A percentile compares a stretch with the other conserved stretches of the same genome.
Evolutionary conservation across 2,888 invertebrate genomes (phyloP).

Genomic region (Netelia inedita): DNA sequence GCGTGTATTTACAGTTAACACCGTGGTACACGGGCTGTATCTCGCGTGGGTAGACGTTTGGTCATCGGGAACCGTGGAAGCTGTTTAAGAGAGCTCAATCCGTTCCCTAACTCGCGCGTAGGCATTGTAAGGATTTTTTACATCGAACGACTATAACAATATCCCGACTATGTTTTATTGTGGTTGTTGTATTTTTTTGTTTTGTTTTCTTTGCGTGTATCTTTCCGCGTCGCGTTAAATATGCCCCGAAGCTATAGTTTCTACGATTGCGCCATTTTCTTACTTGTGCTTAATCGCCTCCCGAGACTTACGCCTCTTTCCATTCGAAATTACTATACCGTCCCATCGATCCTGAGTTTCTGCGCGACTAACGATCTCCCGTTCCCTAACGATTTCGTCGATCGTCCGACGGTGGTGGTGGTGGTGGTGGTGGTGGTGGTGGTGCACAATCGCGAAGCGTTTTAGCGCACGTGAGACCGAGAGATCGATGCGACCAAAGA

Average conservation of each 20-base stretch:
- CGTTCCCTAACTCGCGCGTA: slow-evolving; percentile 39
- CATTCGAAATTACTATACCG: slow-evolving; percentile 53
- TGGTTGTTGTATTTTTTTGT: too few species aligned
- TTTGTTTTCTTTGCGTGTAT: too few species aligned
- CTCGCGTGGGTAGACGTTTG: slow-evolving; percentile 60
- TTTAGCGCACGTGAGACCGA: slow-evolving; percentile 47
- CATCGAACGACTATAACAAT: neutral
- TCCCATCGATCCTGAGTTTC: slow-evolving; percentile 59
- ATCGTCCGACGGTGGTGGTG: slow-evolving; percentile 9
- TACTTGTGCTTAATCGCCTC: slow-evolving; percentile 43
- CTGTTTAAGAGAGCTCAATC: slow-evolving; percentile 41
- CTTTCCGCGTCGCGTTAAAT: neutral
- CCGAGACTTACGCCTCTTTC: slow-evolving; percentile 60
- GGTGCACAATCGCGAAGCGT: slow-evolving; percentile 16
- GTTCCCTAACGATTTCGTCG: slow-evolving; percentile 66
- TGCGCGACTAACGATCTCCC: slow-evolving; percentile 64
- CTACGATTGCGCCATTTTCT: slow-evolving; percentile 59
- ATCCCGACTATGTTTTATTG: neutral
- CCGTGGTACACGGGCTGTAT: neutral
- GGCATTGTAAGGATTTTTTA: slow-evolving; percentile 48
- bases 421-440: too few species aligned
- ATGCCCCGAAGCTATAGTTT: slow-evolving; percentile 42
- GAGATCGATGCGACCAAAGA: slow-evolving; percentile 28
- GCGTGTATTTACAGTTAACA: neutral
- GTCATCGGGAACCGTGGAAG: slow-evolving; percentile 57